Conservation (phyloP, 2,113 vertebrate genomes). For the Thinocorus orbignyianus region DNA sequence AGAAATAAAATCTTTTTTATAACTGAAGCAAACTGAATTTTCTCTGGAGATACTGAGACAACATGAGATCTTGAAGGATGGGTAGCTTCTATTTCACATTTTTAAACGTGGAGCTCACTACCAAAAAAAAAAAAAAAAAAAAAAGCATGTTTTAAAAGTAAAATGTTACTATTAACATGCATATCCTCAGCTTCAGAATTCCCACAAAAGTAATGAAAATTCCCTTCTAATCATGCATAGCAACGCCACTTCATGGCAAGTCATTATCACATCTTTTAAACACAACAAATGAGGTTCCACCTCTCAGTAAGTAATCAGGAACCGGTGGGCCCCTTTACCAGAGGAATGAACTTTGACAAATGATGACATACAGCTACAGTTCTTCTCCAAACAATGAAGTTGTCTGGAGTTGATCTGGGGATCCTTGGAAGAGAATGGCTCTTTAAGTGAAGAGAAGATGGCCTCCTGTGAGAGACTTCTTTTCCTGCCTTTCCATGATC, state of each 20-base stretch:
- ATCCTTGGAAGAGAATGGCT: neutral
- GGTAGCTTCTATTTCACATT: neutral
- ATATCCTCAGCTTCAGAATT: neutral
- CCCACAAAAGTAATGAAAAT: neutral
- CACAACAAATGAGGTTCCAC: neutral
- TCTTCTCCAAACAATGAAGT: neutral
- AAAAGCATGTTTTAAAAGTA: neutral
- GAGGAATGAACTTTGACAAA: neutral
- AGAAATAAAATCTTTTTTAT: neutral
- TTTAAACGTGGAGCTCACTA: neutral
- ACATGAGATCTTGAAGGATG: neutral
- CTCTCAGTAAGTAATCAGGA: neutral
- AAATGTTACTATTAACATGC: neutral
- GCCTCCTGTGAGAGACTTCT: neutral
- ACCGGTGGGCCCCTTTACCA: neutral
- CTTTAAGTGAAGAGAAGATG: neutral
- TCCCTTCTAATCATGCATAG: neutral
- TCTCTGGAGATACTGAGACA: neutral
- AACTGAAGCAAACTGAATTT: neutral
- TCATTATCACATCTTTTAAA: neutral
- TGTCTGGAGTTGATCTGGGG: neutral
- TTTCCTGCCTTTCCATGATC: neutral
- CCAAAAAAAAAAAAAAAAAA: neutral
- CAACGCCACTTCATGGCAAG: neutral
- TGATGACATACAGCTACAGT: neutral